Evolutionary conservation across 2,797 vertebrate genomes (phyloP), one percentile per base, ranked within the genome.

Genomic region (Sebastes cheni): DNA sequence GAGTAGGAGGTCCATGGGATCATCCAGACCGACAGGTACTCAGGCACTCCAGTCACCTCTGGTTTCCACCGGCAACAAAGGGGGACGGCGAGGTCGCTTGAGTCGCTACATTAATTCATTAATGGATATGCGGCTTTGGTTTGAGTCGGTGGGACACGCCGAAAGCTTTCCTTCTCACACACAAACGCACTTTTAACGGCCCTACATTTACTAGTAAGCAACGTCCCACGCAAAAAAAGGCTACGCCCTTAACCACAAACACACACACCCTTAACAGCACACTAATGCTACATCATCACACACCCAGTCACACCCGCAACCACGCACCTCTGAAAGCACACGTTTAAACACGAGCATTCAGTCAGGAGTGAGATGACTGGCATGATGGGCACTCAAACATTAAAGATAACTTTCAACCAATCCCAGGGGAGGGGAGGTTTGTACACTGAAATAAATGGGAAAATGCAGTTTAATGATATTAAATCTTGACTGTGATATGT

Each of bases 21-120:
- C 87, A 93, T 86, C 86, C 79, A 86, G 86, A 91, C 79, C 84
- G 89, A 91, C 93, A 95, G 95, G 94, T 94, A 95, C 93, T 86
- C 91, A 87, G 85, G 86, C 85, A 77, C 89, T 84, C 67, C 64
- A 62, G 84, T 89, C 91, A 92, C 89, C 91, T 93, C 85, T 89
- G 83, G 75, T 86, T 84, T 87, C 76, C 78, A 81, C 72, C 22
- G 13, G 76, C 83, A 87, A 93, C 85, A 90, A 87, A 85, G 67
- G 60, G 42, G 64, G 81, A 84, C 56, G 77, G 77, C 39, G 73
- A 9, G 81, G 81, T 59, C 79, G 83, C 83, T 90, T 82, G 77
- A 88, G 87, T 61, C 69, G 78, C 77, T 69, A 75, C 82, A 84
- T 82, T 72, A 79, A 86, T 89, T 86, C 67, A 88, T 86, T 86